Conservation (phyloP, 2,113 vertebrate genomes). For the Strigops habroptila region DNA sequence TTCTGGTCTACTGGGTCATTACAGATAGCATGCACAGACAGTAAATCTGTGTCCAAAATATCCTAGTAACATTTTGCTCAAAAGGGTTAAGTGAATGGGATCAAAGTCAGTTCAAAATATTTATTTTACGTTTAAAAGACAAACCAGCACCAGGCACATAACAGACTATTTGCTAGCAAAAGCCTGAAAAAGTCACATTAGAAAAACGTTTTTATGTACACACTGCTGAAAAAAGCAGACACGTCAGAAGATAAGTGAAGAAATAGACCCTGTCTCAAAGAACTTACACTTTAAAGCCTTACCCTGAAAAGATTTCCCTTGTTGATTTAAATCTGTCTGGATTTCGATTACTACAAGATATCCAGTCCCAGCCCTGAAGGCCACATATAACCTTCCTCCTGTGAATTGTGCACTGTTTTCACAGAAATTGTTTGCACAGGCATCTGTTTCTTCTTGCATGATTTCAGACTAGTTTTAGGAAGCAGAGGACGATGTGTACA, state of each 20-base stretch:
- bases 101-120: not conserved
- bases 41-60: conserved; percentile 52
- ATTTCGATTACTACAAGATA: not conserved
- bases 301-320: not conserved
- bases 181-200: not conserved
- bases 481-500: not conserved
- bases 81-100: not conserved
- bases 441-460: not conserved
- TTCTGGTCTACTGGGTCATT: conserved; percentile 68
- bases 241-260: not conserved
- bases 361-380: not conserved
- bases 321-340: not conserved
- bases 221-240: not conserved
- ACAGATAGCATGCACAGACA: conserved; percentile 34
- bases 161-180: not conserved
- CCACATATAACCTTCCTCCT: not conserved
- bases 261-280: not conserved
- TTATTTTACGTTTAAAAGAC: conserved; percentile 15
- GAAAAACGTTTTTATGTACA: not conserved
- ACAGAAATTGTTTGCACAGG: not conserved
- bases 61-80: conserved; percentile 1
- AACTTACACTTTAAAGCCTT: not conserved
- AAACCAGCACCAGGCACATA: not conserved
- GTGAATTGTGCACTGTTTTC: not conserved
- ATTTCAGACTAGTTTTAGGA: not conserved